Conservation (phyloP, 2,113 vertebrate genomes). For the Cyprinodon variegatus region DNA sequence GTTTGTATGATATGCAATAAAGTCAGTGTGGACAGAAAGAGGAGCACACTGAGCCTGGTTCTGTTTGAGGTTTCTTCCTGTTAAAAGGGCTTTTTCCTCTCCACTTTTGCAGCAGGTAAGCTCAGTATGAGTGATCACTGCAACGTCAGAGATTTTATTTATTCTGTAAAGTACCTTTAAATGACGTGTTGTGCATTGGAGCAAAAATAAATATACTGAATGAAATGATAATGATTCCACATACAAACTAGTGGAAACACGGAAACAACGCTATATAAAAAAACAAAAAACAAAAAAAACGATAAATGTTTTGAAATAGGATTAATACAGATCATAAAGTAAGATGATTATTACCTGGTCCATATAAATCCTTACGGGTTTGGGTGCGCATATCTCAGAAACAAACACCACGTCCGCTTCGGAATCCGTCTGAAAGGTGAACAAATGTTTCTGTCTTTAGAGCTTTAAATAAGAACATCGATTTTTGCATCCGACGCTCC, state of each 20-base stretch:
- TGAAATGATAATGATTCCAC: too few relatives aligned
- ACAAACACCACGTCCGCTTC: slow-evolving; percentile 59
- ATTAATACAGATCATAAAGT: not conserved
- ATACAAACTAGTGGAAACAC: not conserved
- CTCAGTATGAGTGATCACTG: too few relatives aligned
- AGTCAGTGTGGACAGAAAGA: too few relatives aligned
- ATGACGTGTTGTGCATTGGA: too few relatives aligned
- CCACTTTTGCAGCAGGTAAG: too few relatives aligned
- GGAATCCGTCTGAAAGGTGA: slow-evolving; percentile 41
- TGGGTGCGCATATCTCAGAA: slow-evolving; percentile 18
- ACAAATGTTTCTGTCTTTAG: not conserved
- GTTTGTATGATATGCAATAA: too few relatives aligned
- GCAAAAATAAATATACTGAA: too few relatives aligned
- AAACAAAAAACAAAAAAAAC: not conserved
- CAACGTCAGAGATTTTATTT: too few relatives aligned
- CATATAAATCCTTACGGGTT: not conserved
- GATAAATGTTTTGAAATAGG: not conserved
- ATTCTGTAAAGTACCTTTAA: too few relatives aligned
- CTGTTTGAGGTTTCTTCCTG: too few relatives aligned
- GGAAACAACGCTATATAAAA: not conserved
- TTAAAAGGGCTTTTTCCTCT: too few relatives aligned
- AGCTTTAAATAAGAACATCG: not conserved
- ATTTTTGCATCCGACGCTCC: not conserved
- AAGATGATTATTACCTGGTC: slow-evolving; percentile 38
- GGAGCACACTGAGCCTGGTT: too few relatives aligned